A percentile compares a stretch with the other conserved stretches of the same genome.
phyloP scores from a whole-genome alignment of 2,888 invertebrate genomes.

The Lithophane socia region DNA sequence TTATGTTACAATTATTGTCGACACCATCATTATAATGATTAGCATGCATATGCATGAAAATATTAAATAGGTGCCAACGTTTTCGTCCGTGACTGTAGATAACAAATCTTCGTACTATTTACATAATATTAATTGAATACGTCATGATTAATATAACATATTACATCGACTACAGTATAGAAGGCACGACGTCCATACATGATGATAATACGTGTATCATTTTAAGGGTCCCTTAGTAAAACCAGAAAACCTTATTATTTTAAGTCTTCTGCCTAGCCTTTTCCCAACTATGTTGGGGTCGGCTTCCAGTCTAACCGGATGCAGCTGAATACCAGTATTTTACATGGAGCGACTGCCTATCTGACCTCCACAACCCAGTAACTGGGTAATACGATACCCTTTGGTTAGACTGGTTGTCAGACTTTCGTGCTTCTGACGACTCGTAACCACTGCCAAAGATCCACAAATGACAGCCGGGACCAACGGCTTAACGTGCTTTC shows the following conservation, averaged over 20 bases:
- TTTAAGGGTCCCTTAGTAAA: slow-evolving; percentile 2
- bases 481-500: no score
- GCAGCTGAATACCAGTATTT: no score
- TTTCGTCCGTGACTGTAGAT: slow-evolving; percentile 60
- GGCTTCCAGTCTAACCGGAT: no score
- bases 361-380: no score
- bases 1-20: slow-evolving; percentile 50
- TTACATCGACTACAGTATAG: background rate
- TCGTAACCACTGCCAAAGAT: no score
- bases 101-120: slow-evolving; percentile 56
- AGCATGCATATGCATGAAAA: slow-evolving; percentile 50
- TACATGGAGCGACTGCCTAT: no score
- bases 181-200: slow-evolving; percentile 26
- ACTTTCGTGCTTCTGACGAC: no score
- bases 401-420: no score
- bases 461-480: no score
- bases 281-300: no score
- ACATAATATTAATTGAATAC: slow-evolving; percentile 55
- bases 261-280: no score
- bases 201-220: slow-evolving; percentile 2
- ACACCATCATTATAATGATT: slow-evolving; percentile 42
- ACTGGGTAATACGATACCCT: no score
- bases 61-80: slow-evolving; percentile 47
- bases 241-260: background rate
- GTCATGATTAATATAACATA: slow-evolving; percentile 43